Percentiles rank a stretch among this genome's conserved stretches.
These are phyloP conservation scores for Eupithecia exiguata DNA, from an alignment of 2,888 invertebrate genomes.

Conservation along the genomic window DNA sequence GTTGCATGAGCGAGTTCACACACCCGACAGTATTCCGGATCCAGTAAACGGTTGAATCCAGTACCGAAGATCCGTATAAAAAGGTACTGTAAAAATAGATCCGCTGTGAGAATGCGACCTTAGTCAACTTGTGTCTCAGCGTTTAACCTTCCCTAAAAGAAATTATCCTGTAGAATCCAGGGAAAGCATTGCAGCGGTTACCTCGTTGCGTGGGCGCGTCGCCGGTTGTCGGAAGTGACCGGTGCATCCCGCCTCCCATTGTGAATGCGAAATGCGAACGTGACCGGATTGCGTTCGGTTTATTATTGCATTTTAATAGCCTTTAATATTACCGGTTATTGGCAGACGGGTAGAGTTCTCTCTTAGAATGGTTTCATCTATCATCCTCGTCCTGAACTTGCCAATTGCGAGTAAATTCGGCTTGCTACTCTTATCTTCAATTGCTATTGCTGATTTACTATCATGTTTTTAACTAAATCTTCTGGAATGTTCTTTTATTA, in stretches of 20 bases:
- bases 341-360: conserved; percentile 23
- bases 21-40: too few species aligned
- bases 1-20: too few species aligned
- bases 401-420: conserved; percentile 20
- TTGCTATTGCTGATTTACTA: conserved; percentile 22
- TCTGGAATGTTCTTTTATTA: not conserved
- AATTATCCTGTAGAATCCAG: not conserved
- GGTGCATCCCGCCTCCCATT: conserved; percentile 58
- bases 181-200: conserved; percentile 32
- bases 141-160: not conserved
- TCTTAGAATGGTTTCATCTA: conserved; percentile 33
- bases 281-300: conserved; percentile 57
- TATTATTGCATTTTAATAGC: conserved; percentile 53
- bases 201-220: conserved; percentile 48
- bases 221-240: conserved; percentile 62
- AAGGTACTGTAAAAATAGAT: too few species aligned
- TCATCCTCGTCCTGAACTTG: conserved; percentile 25
- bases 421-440: conserved; percentile 19
- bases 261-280: conserved; percentile 66
- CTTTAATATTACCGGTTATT: conserved; percentile 42
- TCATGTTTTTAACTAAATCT: not conserved
- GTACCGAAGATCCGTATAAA: too few species aligned
- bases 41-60: too few species aligned
- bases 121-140: not conserved
- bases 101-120: too few species aligned